Conservation (phyloP, 2,113 vertebrate genomes). For the Eclectus roratus region DNA sequence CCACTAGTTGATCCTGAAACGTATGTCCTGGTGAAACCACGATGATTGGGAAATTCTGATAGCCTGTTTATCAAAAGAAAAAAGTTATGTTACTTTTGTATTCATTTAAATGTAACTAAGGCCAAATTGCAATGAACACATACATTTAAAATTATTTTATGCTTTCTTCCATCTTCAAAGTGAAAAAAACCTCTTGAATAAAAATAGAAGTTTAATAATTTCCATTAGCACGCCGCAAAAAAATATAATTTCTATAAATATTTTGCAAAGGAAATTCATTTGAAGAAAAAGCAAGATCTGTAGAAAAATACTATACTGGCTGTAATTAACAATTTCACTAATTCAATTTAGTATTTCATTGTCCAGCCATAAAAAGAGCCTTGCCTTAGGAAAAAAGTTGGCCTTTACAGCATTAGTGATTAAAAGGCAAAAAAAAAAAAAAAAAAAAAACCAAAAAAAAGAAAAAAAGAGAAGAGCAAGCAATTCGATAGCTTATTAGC, state of each 20-base stretch:
- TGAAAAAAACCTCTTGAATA: accelerated
- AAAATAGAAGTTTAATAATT: neutral
- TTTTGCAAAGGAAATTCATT: neutral
- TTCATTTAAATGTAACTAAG: neutral
- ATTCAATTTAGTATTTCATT: neutral
- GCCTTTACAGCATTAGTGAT: neutral
- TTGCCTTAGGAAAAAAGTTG: neutral
- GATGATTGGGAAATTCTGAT: constrained; percentile 69
- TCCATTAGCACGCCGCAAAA: neutral
- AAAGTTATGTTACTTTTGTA: neutral
- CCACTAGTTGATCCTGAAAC: constrained; percentile 20
- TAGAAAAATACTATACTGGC: neutral
- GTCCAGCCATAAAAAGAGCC: neutral
- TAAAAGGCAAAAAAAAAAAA: no score
- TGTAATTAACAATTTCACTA: neutral
- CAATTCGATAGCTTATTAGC: neutral
- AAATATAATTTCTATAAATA: accelerated
- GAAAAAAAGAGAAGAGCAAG: neutral
- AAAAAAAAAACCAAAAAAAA: no score
- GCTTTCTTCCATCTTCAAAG: neutral
- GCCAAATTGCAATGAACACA: neutral
- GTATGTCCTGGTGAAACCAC: constrained; percentile 34
- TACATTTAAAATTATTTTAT: neutral
- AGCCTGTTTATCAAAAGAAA: constrained; percentile 59
- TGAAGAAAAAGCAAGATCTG: neutral